Percentiles rank a stretch among this genome's conserved stretches.
These are phyloP conservation scores for Microdon myrmicae DNA, from an alignment of 2,888 invertebrate species.

Conservation along the genomic window DNA sequence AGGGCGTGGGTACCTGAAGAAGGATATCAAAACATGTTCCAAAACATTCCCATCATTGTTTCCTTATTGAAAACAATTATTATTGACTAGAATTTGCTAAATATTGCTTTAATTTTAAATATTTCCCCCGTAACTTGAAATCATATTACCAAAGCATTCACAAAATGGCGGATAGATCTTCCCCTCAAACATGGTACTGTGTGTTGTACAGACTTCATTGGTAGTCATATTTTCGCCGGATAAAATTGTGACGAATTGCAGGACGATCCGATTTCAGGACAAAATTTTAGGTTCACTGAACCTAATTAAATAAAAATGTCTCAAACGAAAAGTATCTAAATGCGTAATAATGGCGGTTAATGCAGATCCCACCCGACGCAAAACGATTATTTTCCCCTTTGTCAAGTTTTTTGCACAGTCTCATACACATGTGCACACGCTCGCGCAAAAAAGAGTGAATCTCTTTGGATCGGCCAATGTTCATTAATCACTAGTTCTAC, in stretches of 20 bases:
- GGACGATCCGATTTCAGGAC: too few relatives aligned
- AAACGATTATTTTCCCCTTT: constrained; percentile 19
- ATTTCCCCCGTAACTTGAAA: background rate
- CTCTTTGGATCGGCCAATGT: too few relatives aligned
- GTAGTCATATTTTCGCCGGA: too few relatives aligned
- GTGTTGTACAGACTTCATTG: too few relatives aligned
- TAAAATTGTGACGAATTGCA: too few relatives aligned
- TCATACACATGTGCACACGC: background rate
- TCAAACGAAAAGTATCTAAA: constrained; percentile 23
- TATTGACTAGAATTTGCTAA: background rate
- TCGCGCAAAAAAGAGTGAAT: constrained; percentile 7
- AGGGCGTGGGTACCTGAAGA: too few relatives aligned
- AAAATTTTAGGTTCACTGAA: too few relatives aligned
- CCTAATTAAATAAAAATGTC: too few relatives aligned
- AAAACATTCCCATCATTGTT: too few relatives aligned
- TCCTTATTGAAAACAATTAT: background rate
- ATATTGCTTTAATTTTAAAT: background rate
- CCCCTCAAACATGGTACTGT: constrained; percentile 9
- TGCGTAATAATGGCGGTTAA: constrained; percentile 44
- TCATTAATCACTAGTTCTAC: too few relatives aligned
- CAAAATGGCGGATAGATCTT: constrained; percentile 36
- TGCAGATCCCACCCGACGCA: constrained; percentile 36
- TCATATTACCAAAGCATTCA: constrained; percentile 7
- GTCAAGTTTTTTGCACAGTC: constrained; percentile 11
- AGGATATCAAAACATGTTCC: too few relatives aligned